These are phyloP conservation scores for Drosophila pruinosa DNA, from an alignment of 1,140 invertebrate species.

Conservation along the genomic window DNA sequence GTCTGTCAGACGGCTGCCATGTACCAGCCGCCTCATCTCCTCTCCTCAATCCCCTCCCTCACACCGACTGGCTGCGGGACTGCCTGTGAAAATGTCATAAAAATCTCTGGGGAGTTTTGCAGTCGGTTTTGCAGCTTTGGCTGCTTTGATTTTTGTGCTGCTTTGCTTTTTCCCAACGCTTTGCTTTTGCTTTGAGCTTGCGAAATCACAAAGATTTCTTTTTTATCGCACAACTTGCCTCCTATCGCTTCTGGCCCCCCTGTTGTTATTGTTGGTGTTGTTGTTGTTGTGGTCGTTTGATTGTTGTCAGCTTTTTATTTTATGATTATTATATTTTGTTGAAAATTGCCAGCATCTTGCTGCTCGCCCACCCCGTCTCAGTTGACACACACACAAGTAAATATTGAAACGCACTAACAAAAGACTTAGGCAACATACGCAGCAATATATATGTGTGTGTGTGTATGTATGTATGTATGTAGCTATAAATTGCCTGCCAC, in stretches of 20 bases:
- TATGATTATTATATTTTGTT: constrained; percentile 75
- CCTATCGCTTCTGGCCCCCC: constrained; percentile 24
- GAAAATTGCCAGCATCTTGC: constrained; percentile 60
- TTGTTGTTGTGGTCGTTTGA: constrained; percentile 34
- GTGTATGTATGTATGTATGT: constrained; percentile 15
- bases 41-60: not conserved
- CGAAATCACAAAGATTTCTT: constrained; percentile 77
- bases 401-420: constrained; percentile 36
- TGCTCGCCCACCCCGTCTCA: constrained; percentile 29
- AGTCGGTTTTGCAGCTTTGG: constrained; percentile 50
- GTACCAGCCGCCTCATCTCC: constrained; percentile 49
- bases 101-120: constrained; percentile 75
- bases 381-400: constrained; percentile 10
- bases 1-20: constrained; percentile 77
- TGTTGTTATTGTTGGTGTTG: constrained; percentile 25
- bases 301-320: constrained; percentile 71
- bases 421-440: constrained; percentile 72
- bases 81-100: constrained; percentile 79
- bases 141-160: constrained; percentile 65
- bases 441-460: not conserved
- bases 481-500: constrained; percentile 59
- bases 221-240: constrained; percentile 63
- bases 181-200: constrained; percentile 57
- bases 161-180: constrained; percentile 70
- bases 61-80: constrained; percentile 9